Base-by-base conservation (phyloP, 2,888 invertebrate species). In the Calameuta idolon region DNA sequence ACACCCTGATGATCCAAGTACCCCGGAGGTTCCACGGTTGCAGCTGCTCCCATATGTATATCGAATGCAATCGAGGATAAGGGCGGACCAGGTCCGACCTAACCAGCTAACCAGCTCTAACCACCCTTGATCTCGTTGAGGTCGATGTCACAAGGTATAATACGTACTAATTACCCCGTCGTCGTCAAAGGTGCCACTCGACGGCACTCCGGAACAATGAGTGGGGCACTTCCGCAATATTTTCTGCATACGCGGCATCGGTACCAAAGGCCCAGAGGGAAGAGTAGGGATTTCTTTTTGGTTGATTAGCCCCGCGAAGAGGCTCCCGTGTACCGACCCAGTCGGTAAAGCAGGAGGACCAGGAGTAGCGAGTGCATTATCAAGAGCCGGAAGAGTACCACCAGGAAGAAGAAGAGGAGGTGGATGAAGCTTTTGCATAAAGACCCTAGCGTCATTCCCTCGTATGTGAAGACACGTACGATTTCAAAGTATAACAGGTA, bases 111-210 rank as follows among this genome's bases (percentile, higher is more conserved):
- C n/a, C n/a, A n/a, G n/a, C n/a, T n/a, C 40, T 4, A 15, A 40
- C 40, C 40, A 55, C 23, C 40, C 40, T 55, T 9, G 2, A 55
- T 55, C 40, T 23, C 40, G 40, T 55, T 55, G 40, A 23, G 79
- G 82, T 85, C 84, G 85, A 88, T 86, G 87, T 86, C 86, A 87
- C 88, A 89, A 87, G 87, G 89, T 87, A 87, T 88, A 89, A 90
- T 88, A 88, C 85, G 87, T 89, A 89, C 88, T 90, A 90, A 90
- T 90, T 90, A 90, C 88, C 86, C 85, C 85, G 83, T 87, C 85
- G 87, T 86, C 87, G 84, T 89, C 90, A 90, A 90, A 90, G 90
- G 85, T 83, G 84, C 80, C 80, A 85, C 90, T 89, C 86, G 85
- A 87, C 86, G 83, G 83, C 85, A 86, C 88, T 87, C 83, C 81